A percentile compares a stretch with the other conserved stretches of the same genome.
Evolutionary conservation across 2,888 invertebrate species (phyloP).

Genomic region (Melieria crassipennis): DNA sequence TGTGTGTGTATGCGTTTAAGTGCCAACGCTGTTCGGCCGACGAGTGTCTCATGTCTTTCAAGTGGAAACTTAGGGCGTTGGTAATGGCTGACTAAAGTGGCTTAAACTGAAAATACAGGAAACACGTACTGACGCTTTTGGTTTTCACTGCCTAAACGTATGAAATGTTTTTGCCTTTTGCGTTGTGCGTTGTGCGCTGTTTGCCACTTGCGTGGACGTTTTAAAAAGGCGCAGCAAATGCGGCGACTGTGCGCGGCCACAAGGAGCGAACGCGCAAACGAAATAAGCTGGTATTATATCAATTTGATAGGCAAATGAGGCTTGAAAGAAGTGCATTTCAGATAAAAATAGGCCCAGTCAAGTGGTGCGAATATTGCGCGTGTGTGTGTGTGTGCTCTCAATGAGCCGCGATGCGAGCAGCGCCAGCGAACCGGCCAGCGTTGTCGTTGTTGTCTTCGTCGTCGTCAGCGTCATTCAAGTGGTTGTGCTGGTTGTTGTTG

Average conservation of each 20-base stretch:
- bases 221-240: background rate
- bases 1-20: too few species aligned
- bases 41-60: too few species aligned
- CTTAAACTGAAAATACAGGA: constrained; percentile 41
- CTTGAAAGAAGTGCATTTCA: constrained; percentile 48
- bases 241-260: too few species aligned
- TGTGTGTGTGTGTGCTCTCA: background rate
- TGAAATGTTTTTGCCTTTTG: background rate
- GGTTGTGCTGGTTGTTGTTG: constrained; percentile 12
- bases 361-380: constrained; percentile 21
- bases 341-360: constrained; percentile 30
- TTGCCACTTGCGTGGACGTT: background rate
- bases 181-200: background rate
- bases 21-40: too few species aligned
- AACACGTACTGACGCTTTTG: constrained; percentile 47
- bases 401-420: constrained; percentile 3
- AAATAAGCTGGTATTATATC: constrained; percentile 52
- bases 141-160: background rate
- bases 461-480: background rate
- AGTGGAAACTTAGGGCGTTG: background rate
- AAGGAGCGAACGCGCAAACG: background rate
- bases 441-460: constrained; percentile 21
- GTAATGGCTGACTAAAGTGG: constrained; percentile 1
- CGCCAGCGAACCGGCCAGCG: background rate
- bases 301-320: constrained; percentile 56